phyloP scores from a whole-genome alignment of 30 jellyfish, hydroid and myxozoan species.

The Aurelia aurita region DNA sequence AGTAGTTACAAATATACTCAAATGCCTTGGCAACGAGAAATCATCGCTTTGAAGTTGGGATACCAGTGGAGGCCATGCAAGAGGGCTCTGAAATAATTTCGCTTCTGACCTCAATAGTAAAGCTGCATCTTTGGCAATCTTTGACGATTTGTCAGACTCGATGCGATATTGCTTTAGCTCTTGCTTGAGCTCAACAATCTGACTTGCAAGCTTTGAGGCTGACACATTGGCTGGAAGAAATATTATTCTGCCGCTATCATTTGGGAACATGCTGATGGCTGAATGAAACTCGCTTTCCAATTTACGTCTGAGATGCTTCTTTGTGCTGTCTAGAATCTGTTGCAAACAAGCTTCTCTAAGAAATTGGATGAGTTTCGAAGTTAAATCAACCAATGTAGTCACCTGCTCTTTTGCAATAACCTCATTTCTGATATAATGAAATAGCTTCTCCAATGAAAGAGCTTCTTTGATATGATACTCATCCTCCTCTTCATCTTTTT shows the following conservation, averaged over 20 bases:
- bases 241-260: conserved; percentile 16
- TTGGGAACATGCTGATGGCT: conserved; percentile 7
- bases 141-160: conserved; percentile 13
- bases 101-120: conserved; percentile 26
- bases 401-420: conserved; percentile 7
- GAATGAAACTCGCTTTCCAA: conserved; percentile 3
- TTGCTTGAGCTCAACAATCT: conserved; percentile 19
- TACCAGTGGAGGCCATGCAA: conserved; percentile 13
- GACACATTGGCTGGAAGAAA: conserved; percentile 18
- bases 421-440: conserved; percentile 30
- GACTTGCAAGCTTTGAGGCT: conserved; percentile 36
- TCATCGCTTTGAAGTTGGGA: conserved; percentile 6
- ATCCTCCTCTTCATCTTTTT: conserved; percentile 12
- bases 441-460: conserved; percentile 7
- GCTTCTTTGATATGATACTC: conserved; percentile 6
- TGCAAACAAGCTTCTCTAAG: conserved; percentile 2
- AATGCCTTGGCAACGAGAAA: conserved; percentile 29
- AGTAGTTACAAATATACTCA: conserved; percentile 1
- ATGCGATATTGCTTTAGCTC: conserved; percentile 11
- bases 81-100: conserved; percentile 26
- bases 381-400: conserved; percentile 5
- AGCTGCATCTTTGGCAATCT: conserved; percentile 27
- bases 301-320: conserved; percentile 11
- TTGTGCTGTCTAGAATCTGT: conserved; percentile 22
- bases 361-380: background rate